phyloP scores from a whole-genome alignment of 2,113 vertebrate genomes.

The Nerophis ophidion region DNA sequence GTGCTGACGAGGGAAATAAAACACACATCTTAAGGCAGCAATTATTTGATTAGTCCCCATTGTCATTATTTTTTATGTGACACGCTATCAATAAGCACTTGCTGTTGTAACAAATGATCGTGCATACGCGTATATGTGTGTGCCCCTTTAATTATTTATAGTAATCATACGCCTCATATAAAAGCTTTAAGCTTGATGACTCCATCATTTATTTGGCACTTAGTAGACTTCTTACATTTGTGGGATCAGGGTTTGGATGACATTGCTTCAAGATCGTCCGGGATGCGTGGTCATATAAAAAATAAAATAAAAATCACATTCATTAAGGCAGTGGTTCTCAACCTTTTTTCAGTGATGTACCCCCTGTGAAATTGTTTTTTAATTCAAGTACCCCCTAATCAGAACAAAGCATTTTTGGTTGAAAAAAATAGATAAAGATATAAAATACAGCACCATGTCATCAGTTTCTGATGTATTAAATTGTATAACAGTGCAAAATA shows the following conservation, averaged over 20 bases:
- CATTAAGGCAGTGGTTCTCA: conserved; percentile 9
- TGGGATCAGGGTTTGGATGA: neutral
- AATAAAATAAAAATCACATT: neutral
- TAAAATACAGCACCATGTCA: too few species aligned
- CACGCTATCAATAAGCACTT: conserved; percentile 53
- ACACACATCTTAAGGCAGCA: conserved; percentile 48
- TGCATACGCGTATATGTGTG: conserved; percentile 10
- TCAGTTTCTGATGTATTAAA: too few species aligned
- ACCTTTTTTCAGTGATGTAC: too few species aligned
- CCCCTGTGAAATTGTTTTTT: too few species aligned
- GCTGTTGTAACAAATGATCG: conserved; percentile 25
- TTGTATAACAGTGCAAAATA: too few species aligned
- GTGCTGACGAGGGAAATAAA: conserved; percentile 71
- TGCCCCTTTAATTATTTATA: conserved; percentile 26
- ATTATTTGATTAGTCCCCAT: conserved; percentile 46
- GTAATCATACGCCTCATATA: conserved; percentile 8
- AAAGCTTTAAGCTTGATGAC: conserved; percentile 7
- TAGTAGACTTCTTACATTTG: neutral
- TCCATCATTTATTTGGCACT: neutral
- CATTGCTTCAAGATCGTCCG: neutral
- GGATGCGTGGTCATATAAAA: neutral
- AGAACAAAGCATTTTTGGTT: too few species aligned
- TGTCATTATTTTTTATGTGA: conserved; percentile 57
- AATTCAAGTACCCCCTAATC: too few species aligned
- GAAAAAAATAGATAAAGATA: too few species aligned